These are phyloP conservation scores for Rhynchophorus ferrugineus DNA, from an alignment of 1,140 invertebrate genomes.

Conservation along the genomic window DNA sequence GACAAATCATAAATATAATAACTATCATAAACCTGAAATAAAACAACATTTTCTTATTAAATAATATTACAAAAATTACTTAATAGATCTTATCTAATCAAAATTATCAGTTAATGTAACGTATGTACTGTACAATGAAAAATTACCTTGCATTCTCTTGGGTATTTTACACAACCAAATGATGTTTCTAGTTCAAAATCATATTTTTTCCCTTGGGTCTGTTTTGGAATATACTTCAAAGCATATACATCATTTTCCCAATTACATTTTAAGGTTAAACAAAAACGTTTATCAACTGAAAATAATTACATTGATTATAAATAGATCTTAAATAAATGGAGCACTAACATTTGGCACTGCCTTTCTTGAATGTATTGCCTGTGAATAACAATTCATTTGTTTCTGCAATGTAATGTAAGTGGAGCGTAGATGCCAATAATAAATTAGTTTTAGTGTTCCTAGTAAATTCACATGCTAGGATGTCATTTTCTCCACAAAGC, in stretches of 20 bases:
- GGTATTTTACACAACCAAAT: slow-evolving; percentile 7
- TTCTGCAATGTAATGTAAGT: neutral
- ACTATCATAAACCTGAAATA: slow-evolving; percentile 2
- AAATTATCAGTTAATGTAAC: neutral
- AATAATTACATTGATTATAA: neutral
- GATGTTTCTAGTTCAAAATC: slow-evolving; percentile 10
- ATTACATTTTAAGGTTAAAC: slow-evolving; percentile 6
- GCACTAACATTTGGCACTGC: neutral
- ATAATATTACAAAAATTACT: no score
- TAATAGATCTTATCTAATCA: no score
- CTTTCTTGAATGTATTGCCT: neutral
- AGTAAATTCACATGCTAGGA: slow-evolving; percentile 6
- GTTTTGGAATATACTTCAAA: slow-evolving; percentile 2
- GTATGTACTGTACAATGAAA: neutral
- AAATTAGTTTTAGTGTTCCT: neutral
- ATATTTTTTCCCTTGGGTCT: slow-evolving; percentile 8
- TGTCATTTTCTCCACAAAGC: neutral
- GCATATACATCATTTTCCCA: slow-evolving; percentile 8
- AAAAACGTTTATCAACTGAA: slow-evolving; percentile 14
- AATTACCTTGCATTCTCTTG: neutral
- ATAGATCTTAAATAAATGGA: neutral
- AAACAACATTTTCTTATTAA: no score
- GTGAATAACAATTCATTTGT: slow-evolving; percentile 4
- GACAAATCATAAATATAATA: slow-evolving; percentile 9
- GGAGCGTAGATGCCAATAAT: neutral